These are phyloP conservation scores for Zaprionus bogoriensis DNA, from an alignment of 2,888 invertebrate species.

Conservation along the genomic window DNA sequence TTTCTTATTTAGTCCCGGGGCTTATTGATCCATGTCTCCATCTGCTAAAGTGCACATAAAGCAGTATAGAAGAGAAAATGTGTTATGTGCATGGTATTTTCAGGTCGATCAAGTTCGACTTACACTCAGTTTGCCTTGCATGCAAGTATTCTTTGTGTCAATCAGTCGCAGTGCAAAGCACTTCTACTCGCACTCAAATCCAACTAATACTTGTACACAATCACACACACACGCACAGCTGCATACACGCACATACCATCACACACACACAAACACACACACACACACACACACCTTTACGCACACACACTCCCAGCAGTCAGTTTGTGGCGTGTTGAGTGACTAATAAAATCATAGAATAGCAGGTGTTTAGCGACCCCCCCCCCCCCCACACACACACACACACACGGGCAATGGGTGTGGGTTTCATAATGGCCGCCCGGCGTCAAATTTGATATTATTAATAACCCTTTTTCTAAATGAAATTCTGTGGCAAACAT, in stretches of 20 bases:
- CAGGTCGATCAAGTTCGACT: neutral
- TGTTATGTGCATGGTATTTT: neutral
- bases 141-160: neutral
- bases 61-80: neutral
- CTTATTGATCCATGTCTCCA: too few species aligned
- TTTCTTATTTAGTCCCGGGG: too few species aligned
- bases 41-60: too few species aligned
- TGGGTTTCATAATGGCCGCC: conserved; percentile 38
- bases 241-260: neutral
- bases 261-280: neutral
- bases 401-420: neutral
- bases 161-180: neutral
- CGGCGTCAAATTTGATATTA: conserved; percentile 69
- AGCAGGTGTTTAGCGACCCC: conserved; percentile 66
- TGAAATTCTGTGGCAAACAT: conserved; percentile 75
- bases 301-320: neutral
- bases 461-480: conserved; percentile 74
- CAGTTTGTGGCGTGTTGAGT: conserved; percentile 62
- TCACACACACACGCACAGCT: neutral
- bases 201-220: neutral
- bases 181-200: neutral
- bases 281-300: neutral
- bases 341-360: conserved; percentile 70
- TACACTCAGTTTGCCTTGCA: neutral
- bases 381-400: conserved; percentile 29